A percentile compares a stretch with the other conserved stretches of the same genome.
Conservation (phyloP, 2,113 vertebrate species). For the Spermophilus dauricus region DNA sequence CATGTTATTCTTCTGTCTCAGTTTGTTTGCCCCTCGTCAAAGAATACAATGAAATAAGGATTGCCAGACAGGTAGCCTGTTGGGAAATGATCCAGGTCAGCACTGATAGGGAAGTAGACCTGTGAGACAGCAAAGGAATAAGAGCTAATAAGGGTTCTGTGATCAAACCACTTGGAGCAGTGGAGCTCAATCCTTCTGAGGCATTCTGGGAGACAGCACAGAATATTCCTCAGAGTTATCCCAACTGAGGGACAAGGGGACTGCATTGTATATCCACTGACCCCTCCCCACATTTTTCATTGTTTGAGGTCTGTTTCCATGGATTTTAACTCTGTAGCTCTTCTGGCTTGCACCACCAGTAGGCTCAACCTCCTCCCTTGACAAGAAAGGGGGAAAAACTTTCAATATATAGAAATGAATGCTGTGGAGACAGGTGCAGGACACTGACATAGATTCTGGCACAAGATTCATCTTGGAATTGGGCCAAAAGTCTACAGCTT, state of each 20-base stretch:
- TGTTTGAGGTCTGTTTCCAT: neutral
- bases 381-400: neutral
- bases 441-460: neutral
- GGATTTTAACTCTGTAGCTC: neutral
- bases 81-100: neutral
- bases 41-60: neutral
- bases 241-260: neutral
- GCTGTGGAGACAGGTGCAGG: neutral
- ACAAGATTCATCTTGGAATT: neutral
- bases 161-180: neutral
- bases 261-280: neutral
- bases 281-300: neutral
- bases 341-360: neutral
- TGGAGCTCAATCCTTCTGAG: neutral
- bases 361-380: slow-evolving; percentile 12
- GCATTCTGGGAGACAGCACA: neutral
- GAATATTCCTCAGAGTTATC: neutral
- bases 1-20: neutral
- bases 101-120: neutral
- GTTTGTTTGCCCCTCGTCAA: neutral
- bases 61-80: neutral
- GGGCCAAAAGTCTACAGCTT: neutral
- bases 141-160: neutral
- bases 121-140: neutral
- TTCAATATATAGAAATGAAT: neutral